Percentiles rank a stretch among this genome's conserved stretches.
Conservation (phyloP, 2,113 vertebrate genomes). For the Callionymus lyra region DNA sequence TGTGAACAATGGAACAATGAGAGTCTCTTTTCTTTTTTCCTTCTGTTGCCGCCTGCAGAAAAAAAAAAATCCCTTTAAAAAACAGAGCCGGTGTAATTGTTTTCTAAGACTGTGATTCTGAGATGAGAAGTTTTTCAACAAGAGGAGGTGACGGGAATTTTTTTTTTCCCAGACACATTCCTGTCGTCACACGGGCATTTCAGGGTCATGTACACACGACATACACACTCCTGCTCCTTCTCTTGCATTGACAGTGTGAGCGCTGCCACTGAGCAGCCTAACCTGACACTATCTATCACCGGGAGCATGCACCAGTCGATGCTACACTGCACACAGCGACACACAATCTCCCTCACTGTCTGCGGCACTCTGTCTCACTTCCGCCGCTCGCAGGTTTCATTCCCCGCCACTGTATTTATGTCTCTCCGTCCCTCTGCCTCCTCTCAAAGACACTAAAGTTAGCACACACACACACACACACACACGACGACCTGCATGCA, state of each 20-base stretch:
- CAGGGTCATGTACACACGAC: slow-evolving; percentile 4
- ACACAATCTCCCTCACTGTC: slow-evolving; percentile 59
- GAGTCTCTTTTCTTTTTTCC: slow-evolving; percentile 48
- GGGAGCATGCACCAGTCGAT: slow-evolving; percentile 61
- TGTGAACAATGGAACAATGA: slow-evolving; percentile 68
- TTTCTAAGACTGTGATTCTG: slow-evolving; percentile 52
- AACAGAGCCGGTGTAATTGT: slow-evolving; percentile 55
- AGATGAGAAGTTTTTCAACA: slow-evolving; percentile 44
- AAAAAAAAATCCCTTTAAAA: slow-evolving; percentile 40
- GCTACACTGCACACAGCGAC: slow-evolving; percentile 61
- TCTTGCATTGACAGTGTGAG: slow-evolving; percentile 55
- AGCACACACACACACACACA: slow-evolving; percentile 4
- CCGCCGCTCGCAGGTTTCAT: slow-evolving; percentile 41
- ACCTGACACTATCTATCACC: slow-evolving; percentile 67
- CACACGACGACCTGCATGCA: slow-evolving; percentile 11
- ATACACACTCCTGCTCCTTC: slow-evolving; percentile 43
- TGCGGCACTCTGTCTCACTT: slow-evolving; percentile 53
- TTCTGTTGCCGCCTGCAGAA: slow-evolving; percentile 45
- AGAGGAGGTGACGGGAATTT: slow-evolving; percentile 10
- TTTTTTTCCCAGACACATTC: slow-evolving; percentile 5
- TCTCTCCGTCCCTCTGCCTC: slow-evolving; percentile 43
- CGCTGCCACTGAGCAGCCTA: slow-evolving; percentile 55
- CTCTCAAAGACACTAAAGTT: slow-evolving; percentile 23
- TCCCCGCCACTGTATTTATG: slow-evolving; percentile 42
- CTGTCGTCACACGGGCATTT: neutral